These are phyloP conservation scores for Brenthis hecate DNA, from an alignment of 2,888 invertebrate genomes.

Conservation along the genomic window DNA sequence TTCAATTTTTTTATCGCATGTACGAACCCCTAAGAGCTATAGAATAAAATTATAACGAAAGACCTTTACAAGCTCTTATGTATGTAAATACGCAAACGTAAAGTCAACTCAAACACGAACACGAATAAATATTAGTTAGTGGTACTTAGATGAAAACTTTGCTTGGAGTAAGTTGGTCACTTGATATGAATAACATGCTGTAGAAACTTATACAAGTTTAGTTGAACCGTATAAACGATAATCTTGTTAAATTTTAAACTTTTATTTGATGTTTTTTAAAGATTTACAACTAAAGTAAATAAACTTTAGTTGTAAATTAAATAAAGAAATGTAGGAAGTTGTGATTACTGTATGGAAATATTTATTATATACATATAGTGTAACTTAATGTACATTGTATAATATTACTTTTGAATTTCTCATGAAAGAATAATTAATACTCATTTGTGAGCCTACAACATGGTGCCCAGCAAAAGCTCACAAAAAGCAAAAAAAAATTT, in stretches of 20 bases:
- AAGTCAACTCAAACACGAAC: slow-evolving; percentile 14
- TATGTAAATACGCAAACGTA: slow-evolving; percentile 11
- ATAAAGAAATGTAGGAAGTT: too few species aligned
- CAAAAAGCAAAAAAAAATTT: not conserved
- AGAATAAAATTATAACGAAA: not conserved
- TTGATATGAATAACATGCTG: slow-evolving; percentile 19
- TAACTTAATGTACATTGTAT: too few species aligned
- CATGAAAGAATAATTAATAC: slow-evolving; percentile 7
- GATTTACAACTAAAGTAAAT: too few species aligned
- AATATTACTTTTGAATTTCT: too few species aligned
- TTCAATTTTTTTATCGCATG: too few species aligned
- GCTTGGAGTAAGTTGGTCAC: slow-evolving; percentile 22
- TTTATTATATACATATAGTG: too few species aligned
- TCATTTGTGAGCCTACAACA: not conserved
- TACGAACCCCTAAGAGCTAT: not conserved
- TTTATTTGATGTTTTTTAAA: too few species aligned
- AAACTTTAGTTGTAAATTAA: too few species aligned
- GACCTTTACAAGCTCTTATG: not conserved
- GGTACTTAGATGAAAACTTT: slow-evolving; percentile 21
- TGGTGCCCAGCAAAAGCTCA: not conserved
- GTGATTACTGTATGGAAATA: too few species aligned
- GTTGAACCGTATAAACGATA: slow-evolving; percentile 13
- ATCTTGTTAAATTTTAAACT: slow-evolving; percentile 11
- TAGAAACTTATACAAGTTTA: slow-evolving; percentile 9
- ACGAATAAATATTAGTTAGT: slow-evolving; percentile 32